A percentile compares a stretch with the other conserved stretches of the same genome.
phyloP scores from a whole-genome alignment of 1,140 invertebrate genomes.

The Heliconius eleuchia region DNA sequence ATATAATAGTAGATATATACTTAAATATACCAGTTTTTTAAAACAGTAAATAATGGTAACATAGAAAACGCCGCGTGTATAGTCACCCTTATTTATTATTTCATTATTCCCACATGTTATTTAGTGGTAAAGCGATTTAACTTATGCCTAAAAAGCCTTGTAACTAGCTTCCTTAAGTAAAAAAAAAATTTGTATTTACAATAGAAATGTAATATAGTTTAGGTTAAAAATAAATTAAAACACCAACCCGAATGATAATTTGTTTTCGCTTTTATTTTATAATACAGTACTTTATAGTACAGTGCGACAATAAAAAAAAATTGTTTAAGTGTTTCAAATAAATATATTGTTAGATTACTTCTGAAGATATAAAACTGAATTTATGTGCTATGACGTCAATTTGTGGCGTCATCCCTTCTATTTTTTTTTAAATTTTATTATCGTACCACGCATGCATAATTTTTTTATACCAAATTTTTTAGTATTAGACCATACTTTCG shows the following conservation, averaged over 20 bases:
- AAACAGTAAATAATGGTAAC: neutral
- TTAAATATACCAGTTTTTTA: neutral
- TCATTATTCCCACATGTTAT: slow-evolving; percentile 7
- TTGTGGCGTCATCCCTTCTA: neutral
- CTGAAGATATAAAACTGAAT: neutral
- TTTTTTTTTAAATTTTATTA: neutral
- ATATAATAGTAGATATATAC: neutral
- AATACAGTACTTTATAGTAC: neutral
- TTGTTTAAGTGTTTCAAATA: neutral
- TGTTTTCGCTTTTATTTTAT: neutral
- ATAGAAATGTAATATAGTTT: slow-evolving; percentile 1
- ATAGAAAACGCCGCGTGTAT: slow-evolving; percentile 3
- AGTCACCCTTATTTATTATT: slow-evolving; percentile 13
- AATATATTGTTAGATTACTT: neutral
- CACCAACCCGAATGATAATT: neutral
- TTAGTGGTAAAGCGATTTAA: slow-evolving; percentile 28
- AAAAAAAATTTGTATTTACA: slow-evolving; percentile 25
- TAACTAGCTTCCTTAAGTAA: slow-evolving; percentile 23
- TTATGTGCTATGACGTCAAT: neutral
- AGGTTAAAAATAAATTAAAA: neutral
- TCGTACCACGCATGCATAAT: neutral
- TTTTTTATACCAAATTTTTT: neutral
- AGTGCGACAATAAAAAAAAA: slow-evolving; percentile 1
- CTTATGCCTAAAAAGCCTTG: slow-evolving; percentile 32
- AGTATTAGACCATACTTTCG: neutral